phyloP scores from a whole-genome alignment of 2,113 vertebrate genomes.

The Lasiurus cinereus region DNA sequence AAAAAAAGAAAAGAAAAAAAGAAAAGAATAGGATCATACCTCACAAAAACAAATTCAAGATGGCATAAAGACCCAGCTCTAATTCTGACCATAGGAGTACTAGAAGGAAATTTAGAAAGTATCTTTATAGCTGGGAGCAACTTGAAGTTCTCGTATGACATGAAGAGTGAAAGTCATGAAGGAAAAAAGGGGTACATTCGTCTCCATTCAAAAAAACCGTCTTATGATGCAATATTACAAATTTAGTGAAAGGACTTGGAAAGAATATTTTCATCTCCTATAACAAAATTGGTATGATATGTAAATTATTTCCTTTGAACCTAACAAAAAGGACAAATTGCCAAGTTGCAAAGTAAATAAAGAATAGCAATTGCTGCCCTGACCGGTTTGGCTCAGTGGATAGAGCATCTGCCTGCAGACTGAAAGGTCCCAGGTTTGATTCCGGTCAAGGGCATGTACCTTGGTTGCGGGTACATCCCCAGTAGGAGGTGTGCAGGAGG shows the following conservation, averaged over 20 bases:
- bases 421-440: no score
- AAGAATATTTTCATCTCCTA: background rate
- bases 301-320: slow-evolving; percentile 14
- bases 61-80: background rate
- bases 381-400: no score
- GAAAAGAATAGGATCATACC: background rate
- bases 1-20: background rate
- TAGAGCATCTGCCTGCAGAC: no score
- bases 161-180: background rate
- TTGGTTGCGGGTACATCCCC: no score
- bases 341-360: background rate
- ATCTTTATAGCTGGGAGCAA: background rate
- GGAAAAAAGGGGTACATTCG: background rate
- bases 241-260: slow-evolving; percentile 26
- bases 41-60: slow-evolving; percentile 47
- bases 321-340: background rate
- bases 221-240: background rate
- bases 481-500: background rate
- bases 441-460: no score
- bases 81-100: background rate
- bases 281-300: background rate
- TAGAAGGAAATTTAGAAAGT: slow-evolving; percentile 8
- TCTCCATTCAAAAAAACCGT: background rate
- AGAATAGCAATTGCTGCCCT: background rate
- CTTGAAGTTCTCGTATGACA: background rate